Conservation (phyloP, 1,140 invertebrate genomes). For the Notospermus geniculatus region DNA sequence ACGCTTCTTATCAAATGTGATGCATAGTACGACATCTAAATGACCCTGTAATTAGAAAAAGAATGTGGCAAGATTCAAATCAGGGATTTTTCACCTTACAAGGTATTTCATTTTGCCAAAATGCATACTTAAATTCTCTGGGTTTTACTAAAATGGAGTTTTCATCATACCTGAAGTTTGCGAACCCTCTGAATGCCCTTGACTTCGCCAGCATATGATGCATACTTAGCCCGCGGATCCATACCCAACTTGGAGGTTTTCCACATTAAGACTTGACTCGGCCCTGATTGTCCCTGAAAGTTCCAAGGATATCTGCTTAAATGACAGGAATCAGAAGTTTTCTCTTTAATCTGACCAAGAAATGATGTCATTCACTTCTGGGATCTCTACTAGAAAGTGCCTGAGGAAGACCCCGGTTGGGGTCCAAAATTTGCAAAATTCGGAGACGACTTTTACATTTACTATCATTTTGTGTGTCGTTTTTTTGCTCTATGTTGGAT, state of each 20-base stretch:
- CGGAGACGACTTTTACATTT: no score
- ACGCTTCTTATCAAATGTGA: conserved; percentile 43
- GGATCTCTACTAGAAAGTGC: no score
- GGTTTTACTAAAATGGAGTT: no score
- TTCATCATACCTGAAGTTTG: conserved; percentile 39
- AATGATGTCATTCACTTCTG: no score
- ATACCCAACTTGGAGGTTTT: not conserved
- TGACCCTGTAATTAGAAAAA: conserved; percentile 36
- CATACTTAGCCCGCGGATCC: not conserved
- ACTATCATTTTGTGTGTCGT: no score
- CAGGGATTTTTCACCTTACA: conserved; percentile 1
- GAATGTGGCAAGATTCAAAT: not conserved
- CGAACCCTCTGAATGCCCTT: conserved; percentile 37
- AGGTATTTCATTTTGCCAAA: not conserved
- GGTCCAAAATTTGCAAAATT: no score
- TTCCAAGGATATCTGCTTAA: no score
- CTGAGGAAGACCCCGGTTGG: no score
- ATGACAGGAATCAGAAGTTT: no score
- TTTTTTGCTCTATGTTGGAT: no score
- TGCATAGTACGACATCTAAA: conserved; percentile 38
- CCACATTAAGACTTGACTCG: not conserved
- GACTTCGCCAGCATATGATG: conserved; percentile 37
- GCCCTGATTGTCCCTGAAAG: not conserved
- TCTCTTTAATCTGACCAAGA: no score
- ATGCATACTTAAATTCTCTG: no score